Evolutionary conservation across 2,113 vertebrate genomes (phyloP), one percentile per base, ranked within the genome.

Genomic region (Alligator sinensis): DNA sequence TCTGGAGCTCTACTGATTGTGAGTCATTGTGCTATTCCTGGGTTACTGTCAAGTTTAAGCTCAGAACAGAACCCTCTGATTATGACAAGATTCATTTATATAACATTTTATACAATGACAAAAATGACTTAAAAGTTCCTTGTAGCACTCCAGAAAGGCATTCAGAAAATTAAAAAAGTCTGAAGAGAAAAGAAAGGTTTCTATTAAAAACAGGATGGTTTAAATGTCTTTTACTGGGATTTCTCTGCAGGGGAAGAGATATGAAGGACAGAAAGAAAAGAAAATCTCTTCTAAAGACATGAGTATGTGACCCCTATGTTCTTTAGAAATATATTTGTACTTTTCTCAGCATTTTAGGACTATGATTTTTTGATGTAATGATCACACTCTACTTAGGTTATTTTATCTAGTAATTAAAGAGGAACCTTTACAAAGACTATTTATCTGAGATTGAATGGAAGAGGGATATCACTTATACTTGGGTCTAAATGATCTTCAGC

Each of bases 11-110:
- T 89, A 84, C 58, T 70, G 80, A 13, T 76, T 2, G 1, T 94
- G 96, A 96, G 82, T 97, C 95, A 96, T 89, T 59, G 1, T 38
- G 78, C 8, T 2, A 70, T 93, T 97, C 95, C 86, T 92, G 85
- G 27, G 66, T 80, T 80, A 86, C 82, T 89, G 92, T 96, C 90
- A 93, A 57, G 16, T 96, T 89, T 92, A 88, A 0, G 1, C 88
- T 95, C 76, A 91, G 80, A 97, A 86, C 66, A 94, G 87, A 96
- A 91, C 60, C 63, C 93, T 86, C 86, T 66, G 57, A 78, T 82
- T 95, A 66, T 95, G 91, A 92, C 80, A 87, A 30, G 18, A 61
- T 80, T 95, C 93, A 91, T 93, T 96, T 95, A 94, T 82, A 85
- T 94, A 60, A 74, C 85, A 90, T 93, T 97, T 94, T 93, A 92